A percentile compares a stretch with the other conserved stretches of the same genome.
Conservation (phyloP, 2,113 vertebrate genomes). For the Nematolebias whitei region DNA sequence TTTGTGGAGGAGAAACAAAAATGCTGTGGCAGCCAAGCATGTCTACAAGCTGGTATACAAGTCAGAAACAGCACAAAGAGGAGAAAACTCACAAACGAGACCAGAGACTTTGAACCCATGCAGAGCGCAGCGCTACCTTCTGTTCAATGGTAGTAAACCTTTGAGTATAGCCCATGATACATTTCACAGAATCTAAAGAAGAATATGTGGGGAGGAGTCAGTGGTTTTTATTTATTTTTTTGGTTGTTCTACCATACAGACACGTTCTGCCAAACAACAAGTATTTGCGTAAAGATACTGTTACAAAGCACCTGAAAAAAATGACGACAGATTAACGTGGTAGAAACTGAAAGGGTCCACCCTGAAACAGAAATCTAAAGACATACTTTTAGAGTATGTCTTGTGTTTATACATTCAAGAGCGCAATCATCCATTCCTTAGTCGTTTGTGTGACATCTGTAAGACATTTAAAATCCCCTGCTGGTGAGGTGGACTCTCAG, state of each 20-base stretch:
- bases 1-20: conserved; percentile 72
- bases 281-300: conserved; percentile 9
- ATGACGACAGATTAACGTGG: conserved; percentile 18
- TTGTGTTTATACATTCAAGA: conserved; percentile 30
- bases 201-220: conserved; percentile 76
- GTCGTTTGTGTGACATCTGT: conserved; percentile 37
- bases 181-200: conserved; percentile 83
- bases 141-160: conserved; percentile 93
- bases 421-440: conserved; percentile 35
- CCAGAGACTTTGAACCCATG: conserved; percentile 84
- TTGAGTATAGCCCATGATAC: conserved; percentile 98
- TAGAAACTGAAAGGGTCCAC: neutral
- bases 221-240: conserved; percentile 40
- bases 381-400: neutral
- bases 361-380: conserved; percentile 19
- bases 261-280: conserved; percentile 51
- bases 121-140: conserved; percentile 84
- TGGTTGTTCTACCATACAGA: conserved; percentile 29
- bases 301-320: conserved; percentile 50
- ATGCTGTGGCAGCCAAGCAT: conserved; percentile 90
- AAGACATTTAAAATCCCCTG: conserved; percentile 46
- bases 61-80: conserved; percentile 84
- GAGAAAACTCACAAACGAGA: conserved; percentile 82
- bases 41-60: conserved; percentile 84
- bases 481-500: conserved; percentile 23